phyloP scores from a whole-genome alignment of 2,888 invertebrate genomes.

The Quadroppia sp. region DNA sequence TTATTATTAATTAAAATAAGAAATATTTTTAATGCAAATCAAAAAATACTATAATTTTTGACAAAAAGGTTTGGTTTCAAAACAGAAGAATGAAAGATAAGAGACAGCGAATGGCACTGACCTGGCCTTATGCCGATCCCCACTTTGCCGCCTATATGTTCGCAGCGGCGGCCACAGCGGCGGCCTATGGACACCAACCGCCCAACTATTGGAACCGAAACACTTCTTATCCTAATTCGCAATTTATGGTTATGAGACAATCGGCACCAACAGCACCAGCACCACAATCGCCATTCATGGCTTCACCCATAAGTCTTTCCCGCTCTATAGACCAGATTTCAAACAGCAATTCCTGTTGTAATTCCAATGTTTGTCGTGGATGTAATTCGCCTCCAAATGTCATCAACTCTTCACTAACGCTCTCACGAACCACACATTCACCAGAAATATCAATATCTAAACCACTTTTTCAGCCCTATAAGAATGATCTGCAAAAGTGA shows the following conservation, averaged over 20 bases:
- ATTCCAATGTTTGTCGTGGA: slow-evolving; percentile 18
- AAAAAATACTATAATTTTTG: not conserved
- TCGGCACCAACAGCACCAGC: not conserved
- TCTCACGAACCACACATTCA: slow-evolving; percentile 34
- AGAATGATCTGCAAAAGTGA: slow-evolving; percentile 56
- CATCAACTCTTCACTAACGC: slow-evolving; percentile 41
- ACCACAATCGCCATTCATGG: not conserved
- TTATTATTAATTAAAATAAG: too few species aligned
- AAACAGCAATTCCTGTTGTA: slow-evolving; percentile 29
- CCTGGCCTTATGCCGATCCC: slow-evolving; percentile 94
- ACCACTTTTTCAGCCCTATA: slow-evolving; percentile 69
- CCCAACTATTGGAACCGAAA: slow-evolving; percentile 44
- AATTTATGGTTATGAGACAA: slow-evolving; percentile 16
- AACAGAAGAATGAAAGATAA: slow-evolving; percentile 78
- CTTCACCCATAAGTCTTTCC: not conserved
- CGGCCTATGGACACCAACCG: slow-evolving; percentile 54
- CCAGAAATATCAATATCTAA: slow-evolving; percentile 11
- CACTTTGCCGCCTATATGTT: slow-evolving; percentile 81
- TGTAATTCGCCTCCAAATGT: slow-evolving; percentile 38
- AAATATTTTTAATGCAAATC: too few species aligned
- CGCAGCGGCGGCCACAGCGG: slow-evolving; percentile 73
- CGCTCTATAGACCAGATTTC: slow-evolving; percentile 6
- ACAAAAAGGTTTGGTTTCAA: slow-evolving; percentile 83
- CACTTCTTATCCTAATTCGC: not conserved
- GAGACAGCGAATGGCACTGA: slow-evolving; percentile 84